phyloP scores from a whole-genome alignment of 2,888 invertebrate genomes.

The Mythimna vitellina region DNA sequence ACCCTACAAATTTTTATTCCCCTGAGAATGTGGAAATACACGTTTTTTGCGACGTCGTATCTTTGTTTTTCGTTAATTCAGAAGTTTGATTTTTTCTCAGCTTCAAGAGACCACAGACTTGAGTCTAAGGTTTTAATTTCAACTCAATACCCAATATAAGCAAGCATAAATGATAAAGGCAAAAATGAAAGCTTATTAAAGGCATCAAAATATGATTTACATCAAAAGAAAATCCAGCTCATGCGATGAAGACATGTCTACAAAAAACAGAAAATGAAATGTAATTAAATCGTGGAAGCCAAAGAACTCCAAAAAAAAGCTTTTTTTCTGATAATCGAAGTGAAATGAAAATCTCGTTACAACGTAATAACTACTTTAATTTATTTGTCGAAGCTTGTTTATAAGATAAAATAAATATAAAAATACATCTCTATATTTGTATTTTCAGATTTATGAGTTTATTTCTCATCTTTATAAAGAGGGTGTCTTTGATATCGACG shows the following conservation, averaged over 20 bases:
- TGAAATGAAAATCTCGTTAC: constrained; percentile 3
- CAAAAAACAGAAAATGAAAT: not conserved
- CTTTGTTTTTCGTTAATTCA: too few species aligned
- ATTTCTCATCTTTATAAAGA: not conserved
- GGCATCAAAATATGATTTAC: not conserved
- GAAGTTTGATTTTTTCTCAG: too few species aligned
- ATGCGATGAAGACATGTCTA: not conserved
- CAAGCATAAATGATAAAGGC: not conserved
- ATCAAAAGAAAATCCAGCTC: constrained; percentile 7
- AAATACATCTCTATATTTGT: not conserved
- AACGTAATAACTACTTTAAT: not conserved
- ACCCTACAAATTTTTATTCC: too few species aligned
- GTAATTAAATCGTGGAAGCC: constrained; percentile 12
- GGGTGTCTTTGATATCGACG: not conserved
- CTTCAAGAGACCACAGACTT: too few species aligned
- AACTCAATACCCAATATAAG: not conserved
- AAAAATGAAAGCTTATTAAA: not conserved
- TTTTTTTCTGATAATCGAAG: constrained; percentile 17
- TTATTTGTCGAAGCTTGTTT: not conserved
- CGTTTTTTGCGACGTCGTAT: too few species aligned
- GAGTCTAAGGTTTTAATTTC: too few species aligned
- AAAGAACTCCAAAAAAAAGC: not conserved
- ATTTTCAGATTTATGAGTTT: not conserved
- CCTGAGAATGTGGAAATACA: too few species aligned
- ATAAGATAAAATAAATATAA: constrained; percentile 7